Evolutionary conservation across 2,113 vertebrate species (phyloP).

Genomic region (Eonycteris spelaea): DNA sequence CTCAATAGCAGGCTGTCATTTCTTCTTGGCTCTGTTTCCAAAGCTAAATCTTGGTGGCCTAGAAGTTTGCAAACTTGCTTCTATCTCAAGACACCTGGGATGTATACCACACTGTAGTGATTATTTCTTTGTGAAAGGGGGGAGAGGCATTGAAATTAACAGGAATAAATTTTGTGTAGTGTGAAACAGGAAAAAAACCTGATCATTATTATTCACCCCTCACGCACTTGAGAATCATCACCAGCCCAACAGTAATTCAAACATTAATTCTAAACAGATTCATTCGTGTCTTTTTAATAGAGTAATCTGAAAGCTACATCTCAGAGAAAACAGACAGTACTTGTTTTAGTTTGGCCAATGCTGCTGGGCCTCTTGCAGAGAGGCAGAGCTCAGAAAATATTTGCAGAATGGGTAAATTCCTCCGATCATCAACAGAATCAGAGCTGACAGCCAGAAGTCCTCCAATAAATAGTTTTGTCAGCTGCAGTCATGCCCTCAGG

Average conservation of each 20-base stretch:
- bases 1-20: not conserved
- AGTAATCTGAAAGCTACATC: slow-evolving; percentile 38
- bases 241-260: not conserved
- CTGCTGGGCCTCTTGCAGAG: slow-evolving; percentile 48
- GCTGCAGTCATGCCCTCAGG: slow-evolving; percentile 5
- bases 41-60: not conserved
- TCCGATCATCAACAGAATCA: slow-evolving; percentile 50
- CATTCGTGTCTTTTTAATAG: slow-evolving; percentile 35
- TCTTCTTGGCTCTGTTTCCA: not conserved
- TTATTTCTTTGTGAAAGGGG: not conserved
- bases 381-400: slow-evolving; percentile 66
- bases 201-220: not conserved
- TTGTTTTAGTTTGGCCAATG: slow-evolving; percentile 35
- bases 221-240: not conserved
- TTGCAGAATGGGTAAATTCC: slow-evolving; percentile 71
- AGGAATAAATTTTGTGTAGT: not conserved
- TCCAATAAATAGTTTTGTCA: slow-evolving; percentile 58
- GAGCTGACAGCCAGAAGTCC: slow-evolving; percentile 64
- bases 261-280: slow-evolving; percentile 41
- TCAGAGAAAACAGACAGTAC: slow-evolving; percentile 58
- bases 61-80: not conserved
- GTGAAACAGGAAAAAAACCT: not conserved
- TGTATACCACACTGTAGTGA: not conserved
- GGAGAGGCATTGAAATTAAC: not conserved
- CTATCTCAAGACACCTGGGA: not conserved